These are phyloP conservation scores for Takifugu flavidus DNA, from an alignment of 2,113 vertebrate species.

Conservation along the genomic window DNA sequence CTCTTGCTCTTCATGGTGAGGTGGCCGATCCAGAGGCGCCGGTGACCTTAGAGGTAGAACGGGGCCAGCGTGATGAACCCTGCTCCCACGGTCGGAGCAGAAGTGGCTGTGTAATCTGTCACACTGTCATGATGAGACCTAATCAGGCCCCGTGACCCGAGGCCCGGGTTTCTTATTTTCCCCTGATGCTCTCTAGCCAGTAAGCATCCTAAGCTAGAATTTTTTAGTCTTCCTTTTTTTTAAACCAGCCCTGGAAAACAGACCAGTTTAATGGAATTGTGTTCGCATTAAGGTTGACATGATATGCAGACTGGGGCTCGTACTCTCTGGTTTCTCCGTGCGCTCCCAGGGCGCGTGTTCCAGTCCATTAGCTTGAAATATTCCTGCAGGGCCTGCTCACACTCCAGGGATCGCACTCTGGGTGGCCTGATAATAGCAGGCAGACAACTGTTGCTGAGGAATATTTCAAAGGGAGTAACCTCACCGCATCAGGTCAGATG, in stretches of 20 bases:
- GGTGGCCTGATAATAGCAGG: conserved; percentile 10
- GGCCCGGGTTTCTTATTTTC: conserved; percentile 36
- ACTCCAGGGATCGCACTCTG: conserved; percentile 12
- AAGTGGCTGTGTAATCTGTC: conserved; percentile 37
- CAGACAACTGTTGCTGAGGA: conserved; percentile 14
- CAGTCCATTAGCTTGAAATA: conserved; percentile 33
- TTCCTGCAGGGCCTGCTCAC: conserved; percentile 9
- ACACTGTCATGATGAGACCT: conserved; percentile 31
- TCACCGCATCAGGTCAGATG: not conserved
- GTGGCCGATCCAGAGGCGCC: conserved; percentile 16
- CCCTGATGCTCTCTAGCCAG: conserved; percentile 23
- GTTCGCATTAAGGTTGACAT: conserved; percentile 16
- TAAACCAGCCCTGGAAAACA: conserved; percentile 23
- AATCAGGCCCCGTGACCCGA: conserved; percentile 29
- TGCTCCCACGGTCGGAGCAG: conserved; percentile 9
- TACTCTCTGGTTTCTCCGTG: conserved; percentile 1
- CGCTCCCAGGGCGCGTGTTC: conserved; percentile 16
- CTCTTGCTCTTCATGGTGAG: conserved; percentile 20
- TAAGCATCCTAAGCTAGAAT: conserved; percentile 49
- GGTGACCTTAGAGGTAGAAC: conserved; percentile 7
- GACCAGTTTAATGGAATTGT: conserved; percentile 20
- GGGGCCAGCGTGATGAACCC: conserved; percentile 20
- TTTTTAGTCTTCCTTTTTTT: not conserved
- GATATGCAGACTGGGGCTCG: conserved; percentile 20
- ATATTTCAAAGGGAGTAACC: not conserved